phyloP scores from a whole-genome alignment of 2,888 invertebrate species.

The Clunio marinus region DNA sequence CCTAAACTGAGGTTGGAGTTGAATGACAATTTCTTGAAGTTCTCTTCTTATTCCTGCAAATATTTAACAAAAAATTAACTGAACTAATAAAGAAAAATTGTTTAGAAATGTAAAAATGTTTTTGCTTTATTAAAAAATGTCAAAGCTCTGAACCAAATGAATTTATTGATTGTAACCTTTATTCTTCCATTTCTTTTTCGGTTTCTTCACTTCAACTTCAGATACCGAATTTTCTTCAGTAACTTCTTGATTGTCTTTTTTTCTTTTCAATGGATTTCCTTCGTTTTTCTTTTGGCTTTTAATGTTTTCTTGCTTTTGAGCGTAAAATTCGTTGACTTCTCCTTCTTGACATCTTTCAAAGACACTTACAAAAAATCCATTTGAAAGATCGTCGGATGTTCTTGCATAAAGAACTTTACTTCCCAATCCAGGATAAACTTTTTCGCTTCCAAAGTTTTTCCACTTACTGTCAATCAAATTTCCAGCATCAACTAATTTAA shows the following conservation, averaged over 20 bases:
- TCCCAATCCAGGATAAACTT: constrained; percentile 43
- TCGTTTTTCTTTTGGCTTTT: not conserved
- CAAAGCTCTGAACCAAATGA: not conserved
- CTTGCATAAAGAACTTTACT: constrained; percentile 74
- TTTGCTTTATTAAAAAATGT: not conserved
- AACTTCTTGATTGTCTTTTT: not conserved
- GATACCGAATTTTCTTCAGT: constrained; percentile 10
- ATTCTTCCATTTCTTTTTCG: constrained; percentile 35
- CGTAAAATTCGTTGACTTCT: constrained; percentile 34
- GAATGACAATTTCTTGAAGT: too few relatives aligned
- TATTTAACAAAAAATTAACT: too few relatives aligned
- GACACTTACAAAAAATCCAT: constrained; percentile 93
- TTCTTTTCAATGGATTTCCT: constrained; percentile 5
- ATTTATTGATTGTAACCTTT: constrained; percentile 34
- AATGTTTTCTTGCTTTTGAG: constrained; percentile 32
- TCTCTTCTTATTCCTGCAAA: too few relatives aligned
- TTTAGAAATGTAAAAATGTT: too few relatives aligned
- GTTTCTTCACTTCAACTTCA: constrained; percentile 11
- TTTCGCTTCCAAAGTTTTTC: constrained; percentile 63
- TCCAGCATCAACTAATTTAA: constrained; percentile 61
- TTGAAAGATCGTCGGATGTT: constrained; percentile 66
- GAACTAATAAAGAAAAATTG: too few relatives aligned
- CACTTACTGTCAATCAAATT: constrained; percentile 61
- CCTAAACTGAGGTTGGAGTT: too few relatives aligned
- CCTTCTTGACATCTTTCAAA: constrained; percentile 58